Conservation (phyloP, 2,113 vertebrate genomes). For the Engystomops pustulosus region DNA sequence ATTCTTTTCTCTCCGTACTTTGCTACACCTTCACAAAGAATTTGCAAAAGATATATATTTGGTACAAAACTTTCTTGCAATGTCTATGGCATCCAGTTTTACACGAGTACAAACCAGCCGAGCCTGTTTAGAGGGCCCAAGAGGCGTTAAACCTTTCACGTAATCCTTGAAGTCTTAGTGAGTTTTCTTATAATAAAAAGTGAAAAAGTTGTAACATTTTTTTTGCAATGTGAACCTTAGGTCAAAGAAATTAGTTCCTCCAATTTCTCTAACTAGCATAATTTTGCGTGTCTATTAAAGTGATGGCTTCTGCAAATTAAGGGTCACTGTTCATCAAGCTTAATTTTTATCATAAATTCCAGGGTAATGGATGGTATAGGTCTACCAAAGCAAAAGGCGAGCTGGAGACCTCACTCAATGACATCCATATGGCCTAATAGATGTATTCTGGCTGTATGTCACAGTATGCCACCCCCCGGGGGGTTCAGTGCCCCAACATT, state of each 20-base stretch:
- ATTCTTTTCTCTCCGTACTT: not conserved
- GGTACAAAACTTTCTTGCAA: conserved; percentile 4
- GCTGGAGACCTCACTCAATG: not conserved
- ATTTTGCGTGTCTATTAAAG: not conserved
- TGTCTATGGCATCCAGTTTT: conserved; percentile 1
- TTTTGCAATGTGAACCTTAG: not conserved
- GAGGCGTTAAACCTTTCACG: not conserved
- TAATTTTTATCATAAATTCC: not conserved
- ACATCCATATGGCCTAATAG: not conserved
- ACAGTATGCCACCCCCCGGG: too few relatives aligned
- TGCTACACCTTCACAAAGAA: conserved; percentile 50
- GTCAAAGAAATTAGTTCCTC: not conserved
- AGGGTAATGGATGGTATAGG: not conserved
- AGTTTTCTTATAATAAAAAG: conserved; percentile 3
- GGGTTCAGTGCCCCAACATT: too few relatives aligned
- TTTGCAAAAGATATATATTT: conserved; percentile 27
- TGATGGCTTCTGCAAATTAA: not conserved
- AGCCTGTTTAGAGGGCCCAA: conserved; percentile 25
- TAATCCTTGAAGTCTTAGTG: not conserved
- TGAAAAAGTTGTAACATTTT: not conserved
- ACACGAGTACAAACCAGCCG: conserved; percentile 31
- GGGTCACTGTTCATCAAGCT: not conserved
- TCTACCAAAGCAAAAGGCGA: not conserved
- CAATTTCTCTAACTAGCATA: not conserved
- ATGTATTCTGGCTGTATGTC: not conserved